These are phyloP conservation scores for Caretta caretta DNA, from an alignment of 2,113 vertebrate species.

Conservation along the genomic window DNA sequence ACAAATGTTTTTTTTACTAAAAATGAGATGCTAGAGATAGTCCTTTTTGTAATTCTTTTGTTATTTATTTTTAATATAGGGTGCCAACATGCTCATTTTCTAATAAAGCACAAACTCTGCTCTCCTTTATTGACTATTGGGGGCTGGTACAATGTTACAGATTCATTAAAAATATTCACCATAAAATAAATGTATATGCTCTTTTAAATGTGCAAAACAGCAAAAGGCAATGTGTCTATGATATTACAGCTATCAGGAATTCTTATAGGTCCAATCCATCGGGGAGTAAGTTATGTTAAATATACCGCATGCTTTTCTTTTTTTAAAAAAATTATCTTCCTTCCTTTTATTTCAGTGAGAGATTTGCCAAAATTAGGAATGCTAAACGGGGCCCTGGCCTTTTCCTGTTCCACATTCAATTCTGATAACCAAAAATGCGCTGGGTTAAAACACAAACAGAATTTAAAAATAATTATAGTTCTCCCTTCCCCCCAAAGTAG, in stretches of 20 bases:
- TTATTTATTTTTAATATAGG: not conserved
- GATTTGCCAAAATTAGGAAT: not conserved
- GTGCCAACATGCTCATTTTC: not conserved
- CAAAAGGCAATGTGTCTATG: not conserved
- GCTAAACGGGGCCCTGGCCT: accelerated
- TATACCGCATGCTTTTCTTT: not conserved
- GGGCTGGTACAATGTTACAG: not conserved
- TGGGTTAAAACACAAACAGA: constrained; percentile 7
- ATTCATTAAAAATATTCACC: not conserved
- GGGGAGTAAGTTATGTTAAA: not conserved
- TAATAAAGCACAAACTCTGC: not conserved
- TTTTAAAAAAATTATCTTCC: not conserved
- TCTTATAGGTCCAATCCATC: not conserved
- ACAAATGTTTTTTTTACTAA: not conserved
- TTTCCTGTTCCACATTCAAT: not conserved
- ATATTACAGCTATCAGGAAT: not conserved
- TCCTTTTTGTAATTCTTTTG: not conserved
- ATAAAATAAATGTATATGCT: not conserved
- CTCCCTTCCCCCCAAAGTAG: not conserved
- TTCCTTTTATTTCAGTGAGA: not conserved
- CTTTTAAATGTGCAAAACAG: not conserved
- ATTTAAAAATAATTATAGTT: not conserved
- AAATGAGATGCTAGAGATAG: not conserved
- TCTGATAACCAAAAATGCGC: not conserved
- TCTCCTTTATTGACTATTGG: not conserved